These are phyloP conservation scores for Patiria pectinifera DNA, from an alignment of 53 echinoderm and acorn worm genomes.

Conservation along the genomic window DNA sequence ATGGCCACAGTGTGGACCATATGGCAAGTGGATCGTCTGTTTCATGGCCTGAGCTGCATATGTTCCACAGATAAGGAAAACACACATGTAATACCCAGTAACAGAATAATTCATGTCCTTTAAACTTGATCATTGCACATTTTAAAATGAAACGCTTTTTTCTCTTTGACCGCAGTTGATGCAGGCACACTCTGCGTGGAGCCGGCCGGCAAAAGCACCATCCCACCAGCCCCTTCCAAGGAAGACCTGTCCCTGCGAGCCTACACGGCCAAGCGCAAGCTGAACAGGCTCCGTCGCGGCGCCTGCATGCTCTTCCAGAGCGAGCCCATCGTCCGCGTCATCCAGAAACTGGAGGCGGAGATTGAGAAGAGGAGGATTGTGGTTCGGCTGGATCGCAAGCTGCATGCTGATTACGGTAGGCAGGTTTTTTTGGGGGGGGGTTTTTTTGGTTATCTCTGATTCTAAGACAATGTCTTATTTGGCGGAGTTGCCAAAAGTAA, in stretches of 20 bases:
- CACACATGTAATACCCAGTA: no score
- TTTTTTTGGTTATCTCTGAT: no score
- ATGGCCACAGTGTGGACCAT: no score
- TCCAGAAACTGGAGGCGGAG: constrained; percentile 89
- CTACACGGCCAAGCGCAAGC: constrained; percentile 88
- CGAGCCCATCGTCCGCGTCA: constrained; percentile 88
- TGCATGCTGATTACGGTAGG: constrained; percentile 95
- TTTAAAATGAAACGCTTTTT: not conserved
- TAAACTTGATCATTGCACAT: not conserved
- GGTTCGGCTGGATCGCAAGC: constrained; percentile 84
- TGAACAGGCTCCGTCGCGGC: constrained; percentile 83
- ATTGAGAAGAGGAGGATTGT: constrained; percentile 81
- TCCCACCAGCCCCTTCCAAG: constrained; percentile 78
- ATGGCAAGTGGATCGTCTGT: no score
- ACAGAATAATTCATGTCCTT: no score
- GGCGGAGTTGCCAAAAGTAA: no score
- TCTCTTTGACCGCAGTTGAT: constrained; percentile 66
- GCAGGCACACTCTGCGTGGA: constrained; percentile 70
- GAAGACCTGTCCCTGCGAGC: constrained; percentile 95
- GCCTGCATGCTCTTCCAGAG: constrained; percentile 97
- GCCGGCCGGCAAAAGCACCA: constrained; percentile 46
- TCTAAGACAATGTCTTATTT: no score
- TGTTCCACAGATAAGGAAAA: no score
- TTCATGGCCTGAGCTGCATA: no score
- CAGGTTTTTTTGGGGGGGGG: not conserved